A percentile compares a stretch with the other conserved stretches of the same genome.
Conservation (phyloP, 2,888 invertebrate species). For the Globia sparganii region DNA sequence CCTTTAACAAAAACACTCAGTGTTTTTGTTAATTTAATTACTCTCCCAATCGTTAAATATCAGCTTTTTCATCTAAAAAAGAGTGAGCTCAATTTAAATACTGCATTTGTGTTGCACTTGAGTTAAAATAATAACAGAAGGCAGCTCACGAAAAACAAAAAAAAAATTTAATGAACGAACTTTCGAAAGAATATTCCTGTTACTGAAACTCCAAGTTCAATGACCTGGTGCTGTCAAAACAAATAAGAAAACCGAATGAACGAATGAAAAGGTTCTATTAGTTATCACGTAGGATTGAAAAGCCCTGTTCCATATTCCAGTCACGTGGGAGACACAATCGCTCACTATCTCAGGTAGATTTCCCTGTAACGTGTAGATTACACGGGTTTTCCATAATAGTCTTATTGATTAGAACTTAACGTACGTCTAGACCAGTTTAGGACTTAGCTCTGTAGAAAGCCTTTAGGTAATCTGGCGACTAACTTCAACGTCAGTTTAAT, state of each 20-base stretch:
- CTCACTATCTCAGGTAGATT: slow-evolving; percentile 50
- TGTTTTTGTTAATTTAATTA: slow-evolving; percentile 4
- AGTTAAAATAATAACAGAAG: slow-evolving; percentile 7
- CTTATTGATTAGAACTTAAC: slow-evolving; percentile 38
- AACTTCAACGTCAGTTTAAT: background rate
- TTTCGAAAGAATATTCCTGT: background rate
- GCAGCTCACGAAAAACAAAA: slow-evolving; percentile 1
- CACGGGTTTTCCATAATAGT: slow-evolving; percentile 27
- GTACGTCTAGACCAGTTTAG: slow-evolving; percentile 29
- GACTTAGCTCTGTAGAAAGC: background rate
- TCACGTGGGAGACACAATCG: slow-evolving; percentile 54
- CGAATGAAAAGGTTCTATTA: slow-evolving; percentile 46
- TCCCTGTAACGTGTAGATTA: slow-evolving; percentile 34
- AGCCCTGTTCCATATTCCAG: slow-evolving; percentile 34
- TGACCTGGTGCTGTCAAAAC: slow-evolving; percentile 24
- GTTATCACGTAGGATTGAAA: slow-evolving; percentile 50
- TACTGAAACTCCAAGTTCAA: slow-evolving; percentile 15
- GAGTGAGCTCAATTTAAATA: background rate
- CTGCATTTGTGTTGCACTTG: background rate
- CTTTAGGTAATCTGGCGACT: background rate
- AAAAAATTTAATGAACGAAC: background rate
- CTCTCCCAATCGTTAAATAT: background rate
- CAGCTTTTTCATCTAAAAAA: background rate
- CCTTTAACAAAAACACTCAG: too few relatives aligned
- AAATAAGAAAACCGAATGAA: slow-evolving; percentile 36